Evolutionary conservation across 1,140 invertebrate genomes (phyloP).

Genomic region (Helicoverpa zea): DNA sequence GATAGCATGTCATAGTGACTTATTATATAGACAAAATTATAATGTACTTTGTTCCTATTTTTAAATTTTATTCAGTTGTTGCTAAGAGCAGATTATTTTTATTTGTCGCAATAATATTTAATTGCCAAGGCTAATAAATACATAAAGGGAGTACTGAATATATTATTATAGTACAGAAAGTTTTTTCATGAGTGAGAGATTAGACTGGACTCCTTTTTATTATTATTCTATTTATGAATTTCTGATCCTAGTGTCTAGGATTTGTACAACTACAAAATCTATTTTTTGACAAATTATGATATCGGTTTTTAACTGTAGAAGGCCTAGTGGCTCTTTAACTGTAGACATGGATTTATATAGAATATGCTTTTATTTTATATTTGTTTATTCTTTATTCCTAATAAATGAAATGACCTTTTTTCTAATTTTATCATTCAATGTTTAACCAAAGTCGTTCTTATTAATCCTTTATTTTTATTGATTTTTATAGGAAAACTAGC

Average conservation of each 20-base stretch:
- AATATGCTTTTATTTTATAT: conserved; percentile 76
- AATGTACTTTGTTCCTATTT: conserved; percentile 65
- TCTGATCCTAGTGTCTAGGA: conserved; percentile 56
- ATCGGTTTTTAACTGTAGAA: conserved; percentile 19
- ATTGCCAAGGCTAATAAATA: conserved; percentile 21
- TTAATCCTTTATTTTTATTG: too few relatives aligned
- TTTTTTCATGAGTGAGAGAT: conserved; percentile 49
- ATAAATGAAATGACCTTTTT: conserved; percentile 65
- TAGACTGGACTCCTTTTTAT: conserved; percentile 51
- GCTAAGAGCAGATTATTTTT: conserved; percentile 59
- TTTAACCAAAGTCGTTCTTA: neutral
- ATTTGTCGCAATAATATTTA: conserved; percentile 44
- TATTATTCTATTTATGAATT: conserved; percentile 50
- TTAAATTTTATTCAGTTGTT: conserved; percentile 70
- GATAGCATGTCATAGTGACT: conserved; percentile 49
- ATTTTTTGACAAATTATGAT: conserved; percentile 41
- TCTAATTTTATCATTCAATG: conserved; percentile 2
- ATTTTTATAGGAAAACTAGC: too few relatives aligned
- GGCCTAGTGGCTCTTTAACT: neutral
- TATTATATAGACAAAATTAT: conserved; percentile 56
- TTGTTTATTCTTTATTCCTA: conserved; percentile 75
- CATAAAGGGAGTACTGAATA: neutral
- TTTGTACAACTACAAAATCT: conserved; percentile 11
- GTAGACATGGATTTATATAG: conserved; percentile 61
- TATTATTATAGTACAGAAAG: neutral